These are phyloP conservation scores for Ophioninae sp. DNA, from an alignment of 2,888 invertebrate species.

Conservation along the genomic window DNA sequence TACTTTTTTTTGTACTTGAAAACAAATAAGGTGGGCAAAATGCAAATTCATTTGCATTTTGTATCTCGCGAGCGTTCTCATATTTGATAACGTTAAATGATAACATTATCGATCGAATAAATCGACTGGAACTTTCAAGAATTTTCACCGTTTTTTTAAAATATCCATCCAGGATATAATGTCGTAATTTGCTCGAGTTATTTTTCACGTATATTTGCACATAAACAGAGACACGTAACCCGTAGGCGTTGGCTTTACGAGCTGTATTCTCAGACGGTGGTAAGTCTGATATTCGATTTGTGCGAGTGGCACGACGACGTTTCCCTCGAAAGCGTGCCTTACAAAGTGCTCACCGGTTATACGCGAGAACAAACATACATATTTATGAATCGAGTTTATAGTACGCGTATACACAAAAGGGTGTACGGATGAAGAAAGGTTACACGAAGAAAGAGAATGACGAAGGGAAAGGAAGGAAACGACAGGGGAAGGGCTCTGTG, in stretches of 20 bases:
- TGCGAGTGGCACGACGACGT: constrained; percentile 48
- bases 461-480: constrained; percentile 8
- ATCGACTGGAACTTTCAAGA: too few relatives aligned
- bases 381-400: constrained; percentile 62
- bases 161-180: not conserved
- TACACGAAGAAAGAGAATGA: constrained; percentile 34
- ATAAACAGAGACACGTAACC: not conserved
- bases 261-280: constrained; percentile 8
- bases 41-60: too few relatives aligned
- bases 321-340: constrained; percentile 65
- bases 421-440: constrained; percentile 5
- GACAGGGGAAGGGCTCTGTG: constrained; percentile 48
- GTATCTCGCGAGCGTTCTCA: too few relatives aligned
- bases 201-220: not conserved
- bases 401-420: constrained; percentile 28
- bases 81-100: too few relatives aligned
- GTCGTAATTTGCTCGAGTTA: too few relatives aligned
- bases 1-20: too few relatives aligned
- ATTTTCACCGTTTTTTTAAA: too few relatives aligned
- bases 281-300: constrained; percentile 48
- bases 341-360: constrained; percentile 66
- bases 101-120: too few relatives aligned
- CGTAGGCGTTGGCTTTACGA: not conserved
- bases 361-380: constrained; percentile 69
- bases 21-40: too few relatives aligned